phyloP scores from a whole-genome alignment of 2,113 vertebrate species.

The Cervus canadensis region DNA sequence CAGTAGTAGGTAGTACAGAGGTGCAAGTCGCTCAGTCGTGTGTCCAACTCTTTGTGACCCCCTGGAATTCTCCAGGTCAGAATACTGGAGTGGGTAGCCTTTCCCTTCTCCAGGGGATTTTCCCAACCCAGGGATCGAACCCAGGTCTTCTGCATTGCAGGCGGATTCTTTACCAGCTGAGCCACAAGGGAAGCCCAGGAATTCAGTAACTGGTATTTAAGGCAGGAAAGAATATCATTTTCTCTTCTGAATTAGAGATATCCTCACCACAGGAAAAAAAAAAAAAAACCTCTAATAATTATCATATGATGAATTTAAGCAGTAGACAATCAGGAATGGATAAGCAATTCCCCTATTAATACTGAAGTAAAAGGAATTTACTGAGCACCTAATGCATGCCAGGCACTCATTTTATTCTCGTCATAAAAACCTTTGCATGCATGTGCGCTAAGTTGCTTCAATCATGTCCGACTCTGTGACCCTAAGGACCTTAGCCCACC shows the following conservation, averaged over 20 bases:
- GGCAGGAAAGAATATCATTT: background rate
- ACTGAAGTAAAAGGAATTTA: constrained; percentile 9
- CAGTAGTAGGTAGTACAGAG: background rate
- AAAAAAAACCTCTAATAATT: background rate
- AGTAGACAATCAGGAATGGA: background rate
- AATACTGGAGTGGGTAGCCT: background rate
- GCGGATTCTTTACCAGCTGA: background rate
- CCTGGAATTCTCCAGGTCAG: background rate
- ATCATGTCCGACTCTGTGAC: background rate
- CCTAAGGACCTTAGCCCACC: background rate
- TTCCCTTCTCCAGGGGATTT: background rate
- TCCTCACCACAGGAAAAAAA: background rate
- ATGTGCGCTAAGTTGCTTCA: background rate
- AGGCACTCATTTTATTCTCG: background rate
- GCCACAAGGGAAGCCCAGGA: background rate
- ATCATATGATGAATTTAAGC: background rate
- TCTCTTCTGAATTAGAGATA: background rate
- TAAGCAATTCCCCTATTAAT: background rate
- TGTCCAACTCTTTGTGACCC: background rate
- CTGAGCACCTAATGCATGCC: background rate
- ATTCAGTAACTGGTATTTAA: background rate
- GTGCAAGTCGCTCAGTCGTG: background rate
- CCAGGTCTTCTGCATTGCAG: background rate
- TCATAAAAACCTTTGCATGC: background rate
- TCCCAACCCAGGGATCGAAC: background rate